These are phyloP conservation scores for Musca vetustissima DNA, from an alignment of 1,140 invertebrate genomes.

Conservation along the genomic window DNA sequence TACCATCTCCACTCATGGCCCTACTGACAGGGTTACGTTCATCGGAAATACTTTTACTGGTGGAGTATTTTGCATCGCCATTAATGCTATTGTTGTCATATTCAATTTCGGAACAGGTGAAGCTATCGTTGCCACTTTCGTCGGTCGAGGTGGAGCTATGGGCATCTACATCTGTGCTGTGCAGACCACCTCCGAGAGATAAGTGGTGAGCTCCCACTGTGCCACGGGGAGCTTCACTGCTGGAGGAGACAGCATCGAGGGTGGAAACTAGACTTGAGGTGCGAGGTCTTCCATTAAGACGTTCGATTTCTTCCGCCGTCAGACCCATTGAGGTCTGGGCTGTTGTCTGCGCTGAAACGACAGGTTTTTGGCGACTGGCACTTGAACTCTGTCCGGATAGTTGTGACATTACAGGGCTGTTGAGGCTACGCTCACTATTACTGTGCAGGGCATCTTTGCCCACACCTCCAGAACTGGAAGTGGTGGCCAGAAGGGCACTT, in stretches of 20 bases:
- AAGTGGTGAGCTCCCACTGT: conserved; percentile 65
- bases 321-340: conserved; percentile 73
- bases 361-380: conserved; percentile 65
- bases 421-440: conserved; percentile 86
- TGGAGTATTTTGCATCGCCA: conserved; percentile 76
- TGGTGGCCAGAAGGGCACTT: conserved; percentile 82
- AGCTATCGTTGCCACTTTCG: conserved; percentile 94
- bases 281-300: conserved; percentile 81
- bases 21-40: conserved; percentile 60
- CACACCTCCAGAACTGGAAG: conserved; percentile 79
- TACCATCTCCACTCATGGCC: conserved; percentile 63
- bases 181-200: conserved; percentile 63
- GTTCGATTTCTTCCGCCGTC: conserved; percentile 89
- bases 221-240: conserved; percentile 79
- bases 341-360: conserved; percentile 63
- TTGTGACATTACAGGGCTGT: conserved; percentile 89
- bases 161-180: conserved; percentile 71
- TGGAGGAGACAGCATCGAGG: conserved; percentile 87
- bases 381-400: conserved; percentile 80
- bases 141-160: conserved; percentile 86
- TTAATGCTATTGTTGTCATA: conserved; percentile 87
- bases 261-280: conserved; percentile 89
- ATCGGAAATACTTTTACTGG: conserved; percentile 66
- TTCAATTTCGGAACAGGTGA: conserved; percentile 97
- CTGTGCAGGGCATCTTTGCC: conserved; percentile 81